Evolutionary conservation across 2,113 vertebrate genomes (phyloP), one percentile per base, ranked within the genome.

Genomic region (Python bivittatus): DNA sequence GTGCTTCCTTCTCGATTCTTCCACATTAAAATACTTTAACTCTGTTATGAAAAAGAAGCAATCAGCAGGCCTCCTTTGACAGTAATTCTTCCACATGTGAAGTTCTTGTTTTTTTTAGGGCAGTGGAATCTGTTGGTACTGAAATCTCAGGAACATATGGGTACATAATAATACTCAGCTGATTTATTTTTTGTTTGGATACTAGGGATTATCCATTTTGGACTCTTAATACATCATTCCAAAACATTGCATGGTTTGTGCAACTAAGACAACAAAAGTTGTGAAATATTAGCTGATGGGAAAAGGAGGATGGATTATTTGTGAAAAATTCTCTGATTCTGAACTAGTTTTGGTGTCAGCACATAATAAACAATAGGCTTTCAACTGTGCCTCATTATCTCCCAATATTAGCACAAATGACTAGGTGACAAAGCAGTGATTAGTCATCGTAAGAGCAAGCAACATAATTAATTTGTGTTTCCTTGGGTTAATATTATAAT

Each of bases 281-380:
- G 61, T 93, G 88, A 94, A 96, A 96, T 94, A 86, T 91, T 94
- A 88, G 48, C 23, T 93, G 79, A 90, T 92, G 93, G 27, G 42
- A 90, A 92, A 94, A 15, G 90, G 87, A 91, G 93, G 94, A 90
- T 93, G 90, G 88, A 52, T 95, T 93, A 92, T 91, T 95, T 92
- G 0, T 91, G 72, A 3, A 60, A 91, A 84, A 94, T 90, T 64
- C 61, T n/a, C 27, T 86, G 44, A 53, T 85, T 92, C 93, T 95
- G 94, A 91, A 61, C 11, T 54, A 48, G 12, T 60, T 60, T 52
- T 4, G 20, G 91, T 86, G 15, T 89, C 61, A 88, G 60, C n/a
- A 9, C 90, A 89, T 20, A 83, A 85, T 91, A 90, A 92, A 93
- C 22, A 17, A 88, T 33, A 84, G 87, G 5, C 61, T 91, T 44